Percentiles rank a stretch among this genome's conserved stretches.
Evolutionary conservation across 92 coral and sea anemone species (phyloP).

Genomic region (Zoanthus sansibaricus): DNA sequence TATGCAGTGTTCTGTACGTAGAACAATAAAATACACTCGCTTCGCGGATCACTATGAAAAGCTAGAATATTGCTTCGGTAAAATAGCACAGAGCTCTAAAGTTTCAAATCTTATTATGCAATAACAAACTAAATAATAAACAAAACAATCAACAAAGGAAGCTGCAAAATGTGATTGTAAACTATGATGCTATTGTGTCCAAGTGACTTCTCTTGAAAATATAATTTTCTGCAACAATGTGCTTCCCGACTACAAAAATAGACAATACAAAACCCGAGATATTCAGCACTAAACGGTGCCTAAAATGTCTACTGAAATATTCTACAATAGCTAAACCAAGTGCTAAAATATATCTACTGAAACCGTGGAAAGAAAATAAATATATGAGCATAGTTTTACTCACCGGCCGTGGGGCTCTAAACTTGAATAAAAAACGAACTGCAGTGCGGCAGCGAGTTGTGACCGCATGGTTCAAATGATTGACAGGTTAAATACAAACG

Average conservation of each 20-base stretch:
- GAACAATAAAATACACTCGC: constrained; percentile 24
- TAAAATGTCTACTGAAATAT: constrained; percentile 7
- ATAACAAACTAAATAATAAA: constrained; percentile 4
- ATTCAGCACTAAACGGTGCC: background rate
- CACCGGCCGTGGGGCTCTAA: background rate
- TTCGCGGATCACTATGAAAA: constrained; percentile 11
- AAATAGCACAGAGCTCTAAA: constrained; percentile 4
- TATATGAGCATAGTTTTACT: constrained; percentile 12
- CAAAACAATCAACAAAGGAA: constrained; percentile 26
- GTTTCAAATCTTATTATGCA: constrained; percentile 9
- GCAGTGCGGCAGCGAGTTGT: background rate
- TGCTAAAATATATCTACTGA: constrained; percentile 6
- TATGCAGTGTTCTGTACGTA: constrained; percentile 24
- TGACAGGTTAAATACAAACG: constrained; percentile 15
- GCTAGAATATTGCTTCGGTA: background rate
- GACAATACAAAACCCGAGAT: background rate
- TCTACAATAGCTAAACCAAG: background rate
- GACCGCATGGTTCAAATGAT: background rate
- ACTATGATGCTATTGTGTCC: constrained; percentile 8
- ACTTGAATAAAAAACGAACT: background rate
- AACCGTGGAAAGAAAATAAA: background rate
- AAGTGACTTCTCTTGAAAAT: constrained; percentile 31
- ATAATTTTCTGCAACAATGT: constrained; percentile 7
- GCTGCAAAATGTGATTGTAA: background rate
- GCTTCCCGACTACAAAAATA: constrained; percentile 18